Evolutionary conservation across 1,140 invertebrate species (phyloP), one percentile per base, ranked within the genome.

Genomic region (Tribolium madens): DNA sequence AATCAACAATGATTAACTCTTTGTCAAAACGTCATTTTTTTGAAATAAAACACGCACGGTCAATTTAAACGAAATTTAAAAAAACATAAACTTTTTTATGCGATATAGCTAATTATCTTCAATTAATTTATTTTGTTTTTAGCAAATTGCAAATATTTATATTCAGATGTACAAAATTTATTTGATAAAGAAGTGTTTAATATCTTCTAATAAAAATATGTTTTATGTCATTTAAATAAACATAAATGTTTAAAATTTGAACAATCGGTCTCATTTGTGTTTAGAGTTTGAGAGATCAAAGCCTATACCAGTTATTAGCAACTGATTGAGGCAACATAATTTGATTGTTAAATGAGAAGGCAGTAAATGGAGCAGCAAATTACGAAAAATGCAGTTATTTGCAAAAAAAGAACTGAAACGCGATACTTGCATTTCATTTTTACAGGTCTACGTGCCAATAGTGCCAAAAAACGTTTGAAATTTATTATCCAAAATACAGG

Each of bases 1-100:
- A 64, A 64, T 64, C 57, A 64, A 64, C 57, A 64, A 33, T 42
- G 12, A 64, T 64, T 64, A 64, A 64, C 57, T 33, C 57, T 33
- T 64, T 64, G 14, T 64, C 57, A 33, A 42, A 64, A 42, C n/a
- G 36, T 42, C 36, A 42, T 7, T 42, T 42, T n/a, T 42, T n/a
- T 42, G 36, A 42, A 42, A 42, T 42, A 42, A 42, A 42, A 10
- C 9, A 9, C n/a, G 7, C n/a, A 9, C 36, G 33, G 36, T 7
- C n/a, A n/a, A 9, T 42, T 42, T 42, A 42, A 26, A 42, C 2
- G n/a, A 2, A 42, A 42, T 42, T 57, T 57, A 10, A 18, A 42
- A 4, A 42, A 42, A 42, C 36, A 31, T 6, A 31, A 2, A 31
- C 36, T 26, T 26, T 26, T 26, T 26, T 26, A n/a, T n/a, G n/a